These are phyloP conservation scores for Bruchidius siliquastri DNA, from an alignment of 2,888 invertebrate genomes.

Conservation along the genomic window DNA sequence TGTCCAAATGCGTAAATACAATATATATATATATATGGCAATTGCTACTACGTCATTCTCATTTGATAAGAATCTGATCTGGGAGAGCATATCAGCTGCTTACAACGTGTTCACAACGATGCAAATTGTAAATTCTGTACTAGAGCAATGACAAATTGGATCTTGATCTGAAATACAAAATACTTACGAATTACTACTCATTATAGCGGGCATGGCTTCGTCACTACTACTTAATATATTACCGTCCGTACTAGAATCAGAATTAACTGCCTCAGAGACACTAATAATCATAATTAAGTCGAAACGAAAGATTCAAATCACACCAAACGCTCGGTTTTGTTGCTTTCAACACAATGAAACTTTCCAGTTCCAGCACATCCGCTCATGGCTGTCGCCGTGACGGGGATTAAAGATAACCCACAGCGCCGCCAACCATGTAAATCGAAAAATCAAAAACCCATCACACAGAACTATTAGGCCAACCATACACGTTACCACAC, in stretches of 20 bases:
- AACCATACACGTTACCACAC: background rate
- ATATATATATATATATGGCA: background rate
- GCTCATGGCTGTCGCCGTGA: background rate
- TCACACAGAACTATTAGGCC: background rate
- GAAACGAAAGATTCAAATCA: conserved; percentile 12
- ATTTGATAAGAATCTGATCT: background rate
- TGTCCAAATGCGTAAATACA: background rate
- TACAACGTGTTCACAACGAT: background rate
- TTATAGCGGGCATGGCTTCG: conserved; percentile 47
- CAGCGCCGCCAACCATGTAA: background rate
- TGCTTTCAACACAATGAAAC: background rate
- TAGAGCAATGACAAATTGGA: background rate
- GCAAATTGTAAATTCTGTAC: no score
- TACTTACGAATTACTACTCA: conserved; percentile 46
- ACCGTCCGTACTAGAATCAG: conserved; percentile 40
- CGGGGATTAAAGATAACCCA: background rate
- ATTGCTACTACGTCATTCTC: background rate
- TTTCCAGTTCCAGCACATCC: background rate
- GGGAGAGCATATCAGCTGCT: background rate
- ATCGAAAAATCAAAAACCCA: background rate
- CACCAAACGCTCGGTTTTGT: background rate
- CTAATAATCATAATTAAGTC: conserved; percentile 48
- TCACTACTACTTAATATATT: conserved; percentile 33
- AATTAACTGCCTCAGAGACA: conserved; percentile 45
- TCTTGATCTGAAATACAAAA: background rate